These are phyloP conservation scores for Stenotaenia linearis DNA, from an alignment of 2,888 invertebrate species.

Conservation along the genomic window DNA sequence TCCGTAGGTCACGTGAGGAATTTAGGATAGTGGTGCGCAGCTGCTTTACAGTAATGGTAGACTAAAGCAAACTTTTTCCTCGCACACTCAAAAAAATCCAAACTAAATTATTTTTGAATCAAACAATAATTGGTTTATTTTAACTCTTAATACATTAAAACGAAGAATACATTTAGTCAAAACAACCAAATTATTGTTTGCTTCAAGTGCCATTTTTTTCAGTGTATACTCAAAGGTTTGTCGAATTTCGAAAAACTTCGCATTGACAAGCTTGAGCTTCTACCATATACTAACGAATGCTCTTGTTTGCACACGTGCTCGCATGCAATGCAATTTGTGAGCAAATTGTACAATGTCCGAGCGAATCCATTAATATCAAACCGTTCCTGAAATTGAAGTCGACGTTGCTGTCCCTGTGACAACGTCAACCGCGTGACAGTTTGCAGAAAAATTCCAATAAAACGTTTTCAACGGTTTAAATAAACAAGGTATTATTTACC, in stretches of 20 bases:
- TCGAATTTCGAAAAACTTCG: not conserved
- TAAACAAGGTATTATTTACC: too few relatives aligned
- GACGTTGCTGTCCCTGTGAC: not conserved
- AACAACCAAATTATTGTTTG: too few relatives aligned
- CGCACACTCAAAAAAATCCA: too few relatives aligned
- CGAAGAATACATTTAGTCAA: too few relatives aligned
- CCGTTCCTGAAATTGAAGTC: not conserved
- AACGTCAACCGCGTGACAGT: too few relatives aligned
- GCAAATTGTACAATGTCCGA: not conserved
- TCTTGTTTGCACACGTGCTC: not conserved
- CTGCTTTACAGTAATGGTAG: not conserved
- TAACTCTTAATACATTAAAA: too few relatives aligned
- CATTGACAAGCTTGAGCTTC: not conserved
- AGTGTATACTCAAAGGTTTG: not conserved
- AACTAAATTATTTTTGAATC: too few relatives aligned
- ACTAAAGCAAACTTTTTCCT: too few relatives aligned
- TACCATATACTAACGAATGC: not conserved
- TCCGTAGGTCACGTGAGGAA: too few relatives aligned
- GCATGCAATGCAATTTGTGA: not conserved
- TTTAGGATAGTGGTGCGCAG: not conserved
- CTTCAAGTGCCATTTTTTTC: not conserved
- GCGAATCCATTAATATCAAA: not conserved
- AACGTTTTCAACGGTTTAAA: too few relatives aligned
- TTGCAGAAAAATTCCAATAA: too few relatives aligned
- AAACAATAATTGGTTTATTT: too few relatives aligned